Evolutionary conservation across 2,888 invertebrate species (phyloP).

Genomic region (Drosophila rellima): DNA sequence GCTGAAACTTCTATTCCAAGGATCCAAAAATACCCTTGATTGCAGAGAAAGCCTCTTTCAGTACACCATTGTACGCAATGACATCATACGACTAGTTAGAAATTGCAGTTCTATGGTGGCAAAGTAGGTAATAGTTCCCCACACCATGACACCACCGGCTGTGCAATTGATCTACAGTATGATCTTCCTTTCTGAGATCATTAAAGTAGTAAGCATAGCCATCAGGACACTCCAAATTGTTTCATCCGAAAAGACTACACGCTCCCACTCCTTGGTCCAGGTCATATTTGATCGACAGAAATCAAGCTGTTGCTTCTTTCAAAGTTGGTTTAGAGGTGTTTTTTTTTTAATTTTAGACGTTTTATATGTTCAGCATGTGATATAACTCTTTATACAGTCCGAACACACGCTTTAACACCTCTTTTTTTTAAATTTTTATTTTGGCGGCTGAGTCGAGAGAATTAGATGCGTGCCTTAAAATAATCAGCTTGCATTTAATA

Average conservation of each 20-base stretch:
- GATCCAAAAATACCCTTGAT: slow-evolving; percentile 5
- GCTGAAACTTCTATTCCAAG: slow-evolving; percentile 19
- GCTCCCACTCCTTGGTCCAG: slow-evolving; percentile 2
- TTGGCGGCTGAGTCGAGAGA: neutral
- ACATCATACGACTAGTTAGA: slow-evolving; percentile 1
- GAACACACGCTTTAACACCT: slow-evolving; percentile 9
- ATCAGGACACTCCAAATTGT: slow-evolving; percentile 7
- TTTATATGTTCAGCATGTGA: slow-evolving; percentile 8
- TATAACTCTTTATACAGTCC: slow-evolving; percentile 15
- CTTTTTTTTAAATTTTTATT: slow-evolving; percentile 2
- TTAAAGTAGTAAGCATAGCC: slow-evolving; percentile 15
- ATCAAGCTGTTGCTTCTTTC: slow-evolving; percentile 12
- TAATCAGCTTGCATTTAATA: slow-evolving; percentile 17
- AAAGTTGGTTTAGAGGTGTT: neutral
- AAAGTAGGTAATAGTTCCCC: neutral
- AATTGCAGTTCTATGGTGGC: neutral
- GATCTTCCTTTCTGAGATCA: slow-evolving; percentile 8
- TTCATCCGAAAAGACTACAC: slow-evolving; percentile 7
- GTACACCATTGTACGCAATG: slow-evolving; percentile 8
- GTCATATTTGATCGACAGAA: slow-evolving; percentile 9
- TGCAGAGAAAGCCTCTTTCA: slow-evolving; percentile 9
- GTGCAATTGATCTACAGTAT: slow-evolving; percentile 2
- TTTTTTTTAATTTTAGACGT: slow-evolving; percentile 11
- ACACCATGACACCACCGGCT: slow-evolving; percentile 6
- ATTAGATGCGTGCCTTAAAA: slow-evolving; percentile 8